Evolutionary conservation across 23 tunicate genomes (phyloP).

Genomic region (Phallusia fumigata): DNA sequence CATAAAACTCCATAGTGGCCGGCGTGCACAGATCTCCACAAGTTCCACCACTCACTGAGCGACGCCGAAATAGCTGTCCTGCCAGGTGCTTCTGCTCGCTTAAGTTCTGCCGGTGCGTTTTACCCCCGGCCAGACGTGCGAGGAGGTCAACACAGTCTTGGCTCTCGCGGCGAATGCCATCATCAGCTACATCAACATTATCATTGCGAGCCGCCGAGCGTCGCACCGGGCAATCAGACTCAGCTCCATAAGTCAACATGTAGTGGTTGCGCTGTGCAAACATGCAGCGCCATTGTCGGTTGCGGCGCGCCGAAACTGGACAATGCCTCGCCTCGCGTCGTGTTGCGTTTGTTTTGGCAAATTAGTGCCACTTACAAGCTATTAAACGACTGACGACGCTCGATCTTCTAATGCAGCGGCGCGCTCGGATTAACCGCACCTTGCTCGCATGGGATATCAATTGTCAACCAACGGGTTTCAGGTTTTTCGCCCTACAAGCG

Average conservation of each 20-base stretch:
- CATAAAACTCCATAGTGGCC: too few relatives aligned
- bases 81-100: neutral
- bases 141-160: slow-evolving; percentile 5
- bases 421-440: neutral
- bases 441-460: too few relatives aligned
- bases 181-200: slow-evolving; percentile 6
- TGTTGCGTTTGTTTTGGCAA: slow-evolving; percentile 8
- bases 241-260: neutral
- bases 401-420: slow-evolving; percentile 1
- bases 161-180: neutral
- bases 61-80: too few relatives aligned
- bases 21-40: too few relatives aligned
- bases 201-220: neutral
- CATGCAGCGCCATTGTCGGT: neutral
- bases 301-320: neutral
- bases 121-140: neutral
- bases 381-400: neutral
- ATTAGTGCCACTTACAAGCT: slow-evolving; percentile 10
- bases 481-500: too few relatives aligned
- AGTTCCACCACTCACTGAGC: too few relatives aligned
- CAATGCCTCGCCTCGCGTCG: neutral
- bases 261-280: neutral
- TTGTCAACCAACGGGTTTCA: too few relatives aligned
- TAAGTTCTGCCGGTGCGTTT: neutral
- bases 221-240: neutral